Percentiles rank a stretch among this genome's conserved stretches.
Evolutionary conservation across 2,888 invertebrate genomes (phyloP).

Genomic region (Zhuqinia jingwanae): DNA sequence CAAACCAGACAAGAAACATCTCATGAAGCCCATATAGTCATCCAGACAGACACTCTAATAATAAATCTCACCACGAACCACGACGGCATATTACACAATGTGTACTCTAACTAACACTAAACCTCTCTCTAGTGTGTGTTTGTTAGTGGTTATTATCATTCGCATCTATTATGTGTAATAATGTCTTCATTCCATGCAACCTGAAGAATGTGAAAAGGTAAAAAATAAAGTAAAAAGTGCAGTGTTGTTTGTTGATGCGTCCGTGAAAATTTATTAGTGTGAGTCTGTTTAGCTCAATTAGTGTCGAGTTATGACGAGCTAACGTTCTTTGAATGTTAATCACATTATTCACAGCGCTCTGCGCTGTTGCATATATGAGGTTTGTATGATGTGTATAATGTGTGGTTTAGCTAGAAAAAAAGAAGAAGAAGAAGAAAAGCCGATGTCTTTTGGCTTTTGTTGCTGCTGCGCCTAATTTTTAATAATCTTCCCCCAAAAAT

Average conservation of each 20-base stretch:
- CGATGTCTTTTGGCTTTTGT: slow-evolving; percentile 31
- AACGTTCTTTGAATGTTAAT: slow-evolving; percentile 78
- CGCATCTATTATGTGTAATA: slow-evolving; percentile 29
- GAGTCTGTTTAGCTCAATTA: slow-evolving; percentile 79
- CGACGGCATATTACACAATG: slow-evolving; percentile 1
- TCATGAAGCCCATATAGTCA: too few relatives aligned
- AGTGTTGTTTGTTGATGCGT: background rate
- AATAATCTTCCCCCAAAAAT: background rate
- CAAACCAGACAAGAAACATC: background rate
- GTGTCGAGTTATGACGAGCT: slow-evolving; percentile 79
- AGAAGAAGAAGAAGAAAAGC: background rate
- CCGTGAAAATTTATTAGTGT: slow-evolving; percentile 78
- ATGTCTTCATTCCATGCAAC: slow-evolving; percentile 46
- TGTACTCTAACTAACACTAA: background rate
- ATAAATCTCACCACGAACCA: slow-evolving; percentile 56
- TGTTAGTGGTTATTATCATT: slow-evolving; percentile 28
- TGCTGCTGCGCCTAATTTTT: slow-evolving; percentile 66
- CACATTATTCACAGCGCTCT: slow-evolving; percentile 66
- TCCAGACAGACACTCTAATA: slow-evolving; percentile 4
- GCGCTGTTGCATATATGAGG: slow-evolving; percentile 20
- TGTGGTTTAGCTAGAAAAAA: background rate
- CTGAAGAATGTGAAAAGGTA: background rate
- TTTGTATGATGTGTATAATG: slow-evolving; percentile 2
- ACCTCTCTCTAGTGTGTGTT: too few relatives aligned
- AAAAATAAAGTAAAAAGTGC: background rate